These are phyloP conservation scores for Drosophila dives DNA, from an alignment of 2,888 invertebrate species.

Conservation along the genomic window DNA sequence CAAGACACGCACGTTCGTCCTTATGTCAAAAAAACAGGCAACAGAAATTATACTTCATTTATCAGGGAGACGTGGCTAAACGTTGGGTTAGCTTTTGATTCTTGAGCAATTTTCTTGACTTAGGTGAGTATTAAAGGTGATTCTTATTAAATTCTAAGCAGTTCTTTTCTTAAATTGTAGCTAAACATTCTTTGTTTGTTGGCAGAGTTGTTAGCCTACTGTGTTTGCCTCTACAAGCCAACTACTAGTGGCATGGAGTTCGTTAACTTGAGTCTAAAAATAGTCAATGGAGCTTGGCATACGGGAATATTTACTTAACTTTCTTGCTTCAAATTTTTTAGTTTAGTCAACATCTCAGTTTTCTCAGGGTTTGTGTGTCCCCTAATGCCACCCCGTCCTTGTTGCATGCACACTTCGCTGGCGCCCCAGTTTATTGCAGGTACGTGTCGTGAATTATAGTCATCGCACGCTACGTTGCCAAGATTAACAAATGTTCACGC, in stretches of 20 bases:
- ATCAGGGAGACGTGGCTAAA: not conserved
- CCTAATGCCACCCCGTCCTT: too few relatives aligned
- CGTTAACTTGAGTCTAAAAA: not conserved
- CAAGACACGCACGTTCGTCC: conserved; percentile 61
- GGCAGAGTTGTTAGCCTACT: not conserved
- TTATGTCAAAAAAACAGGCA: conserved; percentile 16
- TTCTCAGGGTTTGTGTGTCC: not conserved
- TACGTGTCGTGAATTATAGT: conserved; percentile 76
- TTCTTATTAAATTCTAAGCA: not conserved
- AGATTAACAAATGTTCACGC: conserved; percentile 75
- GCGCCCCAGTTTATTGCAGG: conserved; percentile 68
- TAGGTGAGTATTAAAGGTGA: conserved; percentile 32
- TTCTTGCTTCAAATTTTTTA: conserved; percentile 21
- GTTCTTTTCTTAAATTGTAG: not conserved
- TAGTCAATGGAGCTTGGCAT: not conserved
- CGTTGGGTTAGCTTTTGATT: conserved; percentile 16
- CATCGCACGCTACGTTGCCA: conserved; percentile 55
- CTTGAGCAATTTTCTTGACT: conserved; percentile 3
- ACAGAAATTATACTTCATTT: conserved; percentile 15
- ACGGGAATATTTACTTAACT: not conserved
- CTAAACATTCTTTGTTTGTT: not conserved
- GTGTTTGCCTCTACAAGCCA: not conserved
- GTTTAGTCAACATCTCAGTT: conserved; percentile 3
- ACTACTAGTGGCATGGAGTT: not conserved
- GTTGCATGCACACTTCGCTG: conserved; percentile 23